Evolutionary conservation across 2,888 invertebrate species (phyloP).

Genomic region (Ashinkailepas kermadecensis): DNA sequence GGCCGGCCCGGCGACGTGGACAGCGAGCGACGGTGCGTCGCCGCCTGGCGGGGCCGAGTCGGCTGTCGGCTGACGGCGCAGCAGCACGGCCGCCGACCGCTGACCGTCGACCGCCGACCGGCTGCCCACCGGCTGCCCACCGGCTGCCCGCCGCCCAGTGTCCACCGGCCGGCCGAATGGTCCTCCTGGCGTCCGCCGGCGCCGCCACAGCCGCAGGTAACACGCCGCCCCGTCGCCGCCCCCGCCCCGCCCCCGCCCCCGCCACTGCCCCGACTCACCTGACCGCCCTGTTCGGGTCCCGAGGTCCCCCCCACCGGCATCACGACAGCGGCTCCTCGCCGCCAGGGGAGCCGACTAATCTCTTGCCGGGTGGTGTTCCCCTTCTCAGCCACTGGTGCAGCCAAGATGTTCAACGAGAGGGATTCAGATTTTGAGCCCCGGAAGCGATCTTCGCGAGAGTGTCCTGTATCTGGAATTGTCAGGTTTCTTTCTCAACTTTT

Average conservation of each 20-base stretch:
- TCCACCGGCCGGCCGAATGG: not conserved
- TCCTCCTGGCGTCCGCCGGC: not conserved
- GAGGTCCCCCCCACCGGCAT: too few relatives aligned
- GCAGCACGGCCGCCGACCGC: not conserved
- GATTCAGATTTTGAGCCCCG: too few relatives aligned
- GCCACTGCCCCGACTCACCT: not conserved
- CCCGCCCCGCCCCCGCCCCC: not conserved
- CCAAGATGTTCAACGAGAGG: too few relatives aligned
- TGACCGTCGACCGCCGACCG: not conserved
- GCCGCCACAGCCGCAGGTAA: conserved; percentile 15
- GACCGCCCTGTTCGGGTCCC: too few relatives aligned
- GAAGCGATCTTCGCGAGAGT: too few relatives aligned
- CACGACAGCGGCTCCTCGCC: too few relatives aligned
- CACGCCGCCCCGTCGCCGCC: not conserved
- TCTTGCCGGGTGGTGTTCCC: too few relatives aligned
- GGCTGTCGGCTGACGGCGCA: not conserved
- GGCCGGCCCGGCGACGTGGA: too few relatives aligned
- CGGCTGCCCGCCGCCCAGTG: not conserved
- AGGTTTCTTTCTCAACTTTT: too few relatives aligned
- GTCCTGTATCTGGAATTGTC: too few relatives aligned
- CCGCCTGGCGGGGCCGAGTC: not conserved
- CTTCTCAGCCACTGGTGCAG: too few relatives aligned
- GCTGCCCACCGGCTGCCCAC: not conserved
- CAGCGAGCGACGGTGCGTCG: not conserved
- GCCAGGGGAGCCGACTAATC: too few relatives aligned